Conservation (phyloP, 2,797 vertebrate genomes). For the Myripristis jacobus region DNA sequence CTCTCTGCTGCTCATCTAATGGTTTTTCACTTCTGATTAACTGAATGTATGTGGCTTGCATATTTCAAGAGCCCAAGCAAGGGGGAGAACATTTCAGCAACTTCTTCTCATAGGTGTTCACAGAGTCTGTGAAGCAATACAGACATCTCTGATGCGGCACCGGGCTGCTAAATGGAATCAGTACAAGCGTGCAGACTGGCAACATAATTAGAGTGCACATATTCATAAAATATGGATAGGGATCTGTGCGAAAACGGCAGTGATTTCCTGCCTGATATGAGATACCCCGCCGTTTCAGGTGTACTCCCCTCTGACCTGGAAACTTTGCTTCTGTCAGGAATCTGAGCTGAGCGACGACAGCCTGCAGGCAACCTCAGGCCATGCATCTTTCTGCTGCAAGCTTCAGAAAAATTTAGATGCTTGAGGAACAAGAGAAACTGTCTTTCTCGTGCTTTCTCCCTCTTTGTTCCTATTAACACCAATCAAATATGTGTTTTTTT, state of each 20-base stretch:
- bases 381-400: slow-evolving; percentile 35
- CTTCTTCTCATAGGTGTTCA: slow-evolving; percentile 43
- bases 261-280: slow-evolving; percentile 38
- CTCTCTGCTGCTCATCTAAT: slow-evolving; percentile 59
- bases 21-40: slow-evolving; percentile 74
- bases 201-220: slow-evolving; percentile 64
- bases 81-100: slow-evolving; percentile 48
- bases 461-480: slow-evolving; percentile 19
- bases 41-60: slow-evolving; percentile 49
- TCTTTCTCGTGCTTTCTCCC: neutral
- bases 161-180: slow-evolving; percentile 58
- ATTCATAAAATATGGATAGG: slow-evolving; percentile 69
- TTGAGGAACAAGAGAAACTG: slow-evolving; percentile 40
- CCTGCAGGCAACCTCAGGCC: slow-evolving; percentile 71
- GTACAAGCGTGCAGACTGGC: slow-evolving; percentile 38
- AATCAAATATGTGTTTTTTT: slow-evolving; percentile 1
- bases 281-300: slow-evolving; percentile 23
- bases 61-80: slow-evolving; percentile 52
- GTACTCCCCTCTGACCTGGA: slow-evolving; percentile 57
- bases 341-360: slow-evolving; percentile 44
- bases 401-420: slow-evolving; percentile 31
- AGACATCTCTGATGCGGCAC: slow-evolving; percentile 36
- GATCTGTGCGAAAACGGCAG: slow-evolving; percentile 40
- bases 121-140: slow-evolving; percentile 20
- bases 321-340: slow-evolving; percentile 48